Evolutionary conservation across 53 echinoderm and acorn worm species (phyloP), one percentile per base, ranked within the genome.

Genomic region (Patiria pectinifera): DNA sequence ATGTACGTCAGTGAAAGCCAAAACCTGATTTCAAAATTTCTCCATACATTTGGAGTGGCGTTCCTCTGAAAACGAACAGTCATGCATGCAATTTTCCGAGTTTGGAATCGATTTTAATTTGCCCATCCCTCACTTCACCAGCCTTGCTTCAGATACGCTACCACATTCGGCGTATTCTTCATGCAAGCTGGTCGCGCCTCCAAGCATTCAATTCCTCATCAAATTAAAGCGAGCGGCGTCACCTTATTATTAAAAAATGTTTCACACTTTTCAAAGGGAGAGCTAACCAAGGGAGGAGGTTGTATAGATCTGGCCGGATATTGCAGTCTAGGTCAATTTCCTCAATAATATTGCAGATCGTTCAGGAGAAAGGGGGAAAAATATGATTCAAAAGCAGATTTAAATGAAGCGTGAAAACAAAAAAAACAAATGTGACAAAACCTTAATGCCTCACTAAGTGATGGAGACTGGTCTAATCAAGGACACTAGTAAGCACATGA

Each of bases 271-370:
- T 24, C 22, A 23, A 24, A 23, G 22, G 74, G 8, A 4, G 21
- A 74, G 6, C 4, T 2, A 24, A n/a, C 74, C 74, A 21, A 23
- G 76, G 26, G 23, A 23, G 21, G 4, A 11, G 35, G 9, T 45
- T 9, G 14, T 11, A 45, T 45, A 78, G 47, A 44, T 78, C 15
- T 11, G 79, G 74, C 79, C 86, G 86, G 86, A 86, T 53, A 86
- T 86, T 86, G 86, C 72, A 48, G 86, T 86, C 72, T 74, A 11
- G 86, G 48, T 86, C 49, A 46, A 71, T 53, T 85, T 85, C 85
- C 85, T 85, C 43, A 18, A 60, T 45, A 44, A 85, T 85, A 59
- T 35, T 18, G 62, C n/a, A 83, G 83, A 83, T 62, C 21, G 11
- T 6, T 83, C 63, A 70, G 1, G 21, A 70, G 45, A 85, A 45